Evolutionary conservation across 2,888 invertebrate genomes (phyloP).

Genomic region (Coelopa pilipes): DNA sequence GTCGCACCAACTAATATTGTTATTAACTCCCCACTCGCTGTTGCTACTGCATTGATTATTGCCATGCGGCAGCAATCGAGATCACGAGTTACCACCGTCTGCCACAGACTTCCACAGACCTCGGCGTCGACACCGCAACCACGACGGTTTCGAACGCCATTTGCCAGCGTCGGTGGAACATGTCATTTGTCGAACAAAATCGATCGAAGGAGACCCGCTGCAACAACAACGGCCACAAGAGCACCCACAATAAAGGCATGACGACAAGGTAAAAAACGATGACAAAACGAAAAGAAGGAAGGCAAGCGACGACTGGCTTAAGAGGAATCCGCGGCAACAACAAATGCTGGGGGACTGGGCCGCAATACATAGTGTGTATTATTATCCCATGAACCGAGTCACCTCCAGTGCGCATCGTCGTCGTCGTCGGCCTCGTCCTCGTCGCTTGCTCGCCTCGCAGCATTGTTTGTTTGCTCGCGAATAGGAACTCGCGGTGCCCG

Average conservation of each 20-base stretch:
- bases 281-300: neutral
- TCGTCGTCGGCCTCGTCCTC: neutral
- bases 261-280: neutral
- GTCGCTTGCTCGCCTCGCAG: neutral
- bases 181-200: conserved; percentile 37
- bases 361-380: conserved; percentile 11
- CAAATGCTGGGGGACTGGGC: neutral
- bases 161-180: conserved; percentile 10
- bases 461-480: neutral
- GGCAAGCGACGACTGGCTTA: no score
- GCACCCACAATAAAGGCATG: neutral
- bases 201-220: conserved; percentile 12
- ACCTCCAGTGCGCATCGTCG: conserved; percentile 28
- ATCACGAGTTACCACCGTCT: neutral
- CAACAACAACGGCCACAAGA: neutral
- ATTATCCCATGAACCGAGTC: conserved; percentile 33
- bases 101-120: no score
- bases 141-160: neutral
- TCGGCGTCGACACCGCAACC: neutral
- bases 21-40: conserved; percentile 12
- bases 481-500: neutral
- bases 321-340: neutral
- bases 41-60: conserved; percentile 22
- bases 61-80: neutral
- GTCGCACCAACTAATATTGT: conserved; percentile 16